These are phyloP conservation scores for Lophochroa leadbeateri DNA, from an alignment of 2,113 vertebrate species.

Conservation along the genomic window DNA sequence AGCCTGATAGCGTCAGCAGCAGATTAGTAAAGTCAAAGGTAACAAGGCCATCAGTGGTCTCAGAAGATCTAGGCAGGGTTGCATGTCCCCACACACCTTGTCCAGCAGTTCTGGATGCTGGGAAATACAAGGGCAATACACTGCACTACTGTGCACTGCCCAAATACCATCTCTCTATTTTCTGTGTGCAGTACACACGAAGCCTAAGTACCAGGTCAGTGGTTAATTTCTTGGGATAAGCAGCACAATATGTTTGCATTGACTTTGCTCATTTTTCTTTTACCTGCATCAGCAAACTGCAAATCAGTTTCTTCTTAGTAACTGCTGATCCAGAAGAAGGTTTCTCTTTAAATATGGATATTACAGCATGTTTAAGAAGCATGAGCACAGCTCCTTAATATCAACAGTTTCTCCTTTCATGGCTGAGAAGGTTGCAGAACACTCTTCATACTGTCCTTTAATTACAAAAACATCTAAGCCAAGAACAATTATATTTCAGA, in stretches of 20 bases:
- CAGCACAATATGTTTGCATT: not conserved
- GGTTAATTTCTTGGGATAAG: not conserved
- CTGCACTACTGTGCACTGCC: fast-evolving
- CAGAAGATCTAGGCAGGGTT: not conserved
- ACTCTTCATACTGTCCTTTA: not conserved
- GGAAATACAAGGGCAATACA: not conserved
- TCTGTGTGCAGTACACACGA: not conserved
- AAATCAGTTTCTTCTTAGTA: not conserved
- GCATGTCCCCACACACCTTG: not conserved
- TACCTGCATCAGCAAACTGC: not conserved
- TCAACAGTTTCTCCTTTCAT: not conserved
- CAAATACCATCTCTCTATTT: not conserved
- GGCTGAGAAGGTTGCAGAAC: not conserved
- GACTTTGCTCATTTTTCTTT: not conserved
- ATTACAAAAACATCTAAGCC: not conserved
- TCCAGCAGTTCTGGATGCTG: not conserved
- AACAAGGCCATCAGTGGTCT: not conserved
- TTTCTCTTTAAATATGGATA: not conserved
- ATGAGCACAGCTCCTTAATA: not conserved
- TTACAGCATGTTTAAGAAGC: not conserved
- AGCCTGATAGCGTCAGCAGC: not conserved
- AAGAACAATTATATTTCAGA: not conserved
- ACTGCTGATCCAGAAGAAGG: not conserved
- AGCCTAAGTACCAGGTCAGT: not conserved
- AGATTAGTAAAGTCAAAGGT: not conserved